Conservation (phyloP, 2,888 invertebrate species). For the Prenolepis imparis region DNA sequence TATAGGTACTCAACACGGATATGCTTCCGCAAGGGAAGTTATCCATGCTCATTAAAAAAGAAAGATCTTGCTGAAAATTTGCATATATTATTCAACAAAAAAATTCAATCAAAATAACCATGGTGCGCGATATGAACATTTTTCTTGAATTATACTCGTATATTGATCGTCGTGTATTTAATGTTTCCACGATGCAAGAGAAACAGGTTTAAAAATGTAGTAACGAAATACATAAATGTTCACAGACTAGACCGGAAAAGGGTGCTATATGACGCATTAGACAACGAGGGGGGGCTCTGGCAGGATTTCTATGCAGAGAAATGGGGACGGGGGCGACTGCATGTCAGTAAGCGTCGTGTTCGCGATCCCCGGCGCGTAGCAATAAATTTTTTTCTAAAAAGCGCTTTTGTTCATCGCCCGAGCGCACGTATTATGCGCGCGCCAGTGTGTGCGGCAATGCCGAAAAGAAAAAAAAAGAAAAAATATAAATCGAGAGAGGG, state of each 20-base stretch:
- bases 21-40: background rate
- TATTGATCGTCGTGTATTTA: constrained; percentile 53
- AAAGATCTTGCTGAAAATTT: background rate
- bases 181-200: constrained; percentile 61
- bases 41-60: background rate
- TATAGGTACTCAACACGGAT: background rate
- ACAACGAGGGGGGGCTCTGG: constrained; percentile 36
- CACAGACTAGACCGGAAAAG: constrained; percentile 64
- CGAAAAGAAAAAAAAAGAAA: constrained; percentile 59
- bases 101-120: background rate
- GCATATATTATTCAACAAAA: background rate
- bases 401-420: constrained; percentile 77
- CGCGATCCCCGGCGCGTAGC: constrained; percentile 70
- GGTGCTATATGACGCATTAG: constrained; percentile 56
- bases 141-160: background rate
- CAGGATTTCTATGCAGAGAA: constrained; percentile 25
- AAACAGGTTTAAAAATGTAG: constrained; percentile 74
- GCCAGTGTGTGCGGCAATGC: constrained; percentile 49
- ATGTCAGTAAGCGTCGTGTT: constrained; percentile 73
- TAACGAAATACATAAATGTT: constrained; percentile 70
- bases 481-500: constrained; percentile 8
- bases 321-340: constrained; percentile 28
- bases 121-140: background rate
- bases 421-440: constrained; percentile 61
- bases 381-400: constrained; percentile 82